phyloP scores from a whole-genome alignment of 2,888 invertebrate genomes.

The Ceraclea dissimilis region DNA sequence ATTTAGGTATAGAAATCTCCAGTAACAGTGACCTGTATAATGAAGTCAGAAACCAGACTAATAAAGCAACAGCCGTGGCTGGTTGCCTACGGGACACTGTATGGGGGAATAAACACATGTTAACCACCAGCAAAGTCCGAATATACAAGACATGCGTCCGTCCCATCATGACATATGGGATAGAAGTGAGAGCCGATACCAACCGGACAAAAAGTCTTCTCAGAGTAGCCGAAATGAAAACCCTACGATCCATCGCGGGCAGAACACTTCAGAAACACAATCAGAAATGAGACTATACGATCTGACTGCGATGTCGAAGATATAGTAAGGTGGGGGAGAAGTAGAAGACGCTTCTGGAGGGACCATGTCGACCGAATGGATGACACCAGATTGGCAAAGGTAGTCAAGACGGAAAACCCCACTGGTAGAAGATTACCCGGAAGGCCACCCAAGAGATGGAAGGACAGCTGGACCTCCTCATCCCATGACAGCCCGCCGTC shows the following conservation, averaged over 20 bases:
- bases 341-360: neutral
- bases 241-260: neutral
- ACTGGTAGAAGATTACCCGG: neutral
- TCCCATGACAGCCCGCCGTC: neutral
- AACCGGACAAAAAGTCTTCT: neutral
- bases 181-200: neutral
- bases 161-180: neutral
- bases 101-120: slow-evolving; percentile 3
- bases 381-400: neutral
- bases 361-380: neutral
- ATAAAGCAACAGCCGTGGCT: neutral
- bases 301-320: neutral
- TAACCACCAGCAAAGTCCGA: neutral
- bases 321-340: neutral
- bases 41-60: neutral
- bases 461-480: neutral
- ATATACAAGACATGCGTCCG: neutral
- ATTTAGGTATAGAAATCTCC: too few relatives aligned
- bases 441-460: neutral
- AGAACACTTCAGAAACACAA: neutral
- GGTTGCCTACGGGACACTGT: neutral
- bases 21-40: neutral
- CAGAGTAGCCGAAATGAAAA: neutral
- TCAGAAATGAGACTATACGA: neutral
- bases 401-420: neutral